Conservation (phyloP, 2,797 vertebrate species). For the Luscinia megarhynchos region DNA sequence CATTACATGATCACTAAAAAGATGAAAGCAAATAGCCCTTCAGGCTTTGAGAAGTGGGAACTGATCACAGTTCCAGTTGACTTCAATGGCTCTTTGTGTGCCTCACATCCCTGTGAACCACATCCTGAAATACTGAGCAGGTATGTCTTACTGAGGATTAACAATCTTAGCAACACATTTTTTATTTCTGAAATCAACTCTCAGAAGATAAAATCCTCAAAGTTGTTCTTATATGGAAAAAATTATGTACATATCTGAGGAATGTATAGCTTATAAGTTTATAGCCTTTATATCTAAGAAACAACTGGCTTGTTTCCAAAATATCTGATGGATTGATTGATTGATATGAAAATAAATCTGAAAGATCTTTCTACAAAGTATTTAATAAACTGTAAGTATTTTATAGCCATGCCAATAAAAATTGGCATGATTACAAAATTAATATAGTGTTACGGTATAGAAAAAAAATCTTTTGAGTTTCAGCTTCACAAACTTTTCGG, state of each 20-base stretch:
- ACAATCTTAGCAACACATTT: not conserved
- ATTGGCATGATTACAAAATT: not conserved
- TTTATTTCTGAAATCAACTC: constrained; percentile 13
- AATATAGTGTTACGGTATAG: not conserved
- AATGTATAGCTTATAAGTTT: not conserved
- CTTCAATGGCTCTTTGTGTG: constrained; percentile 24
- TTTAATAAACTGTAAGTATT: not conserved
- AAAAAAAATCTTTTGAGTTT: not conserved
- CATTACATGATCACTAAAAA: constrained; percentile 4
- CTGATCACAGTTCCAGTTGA: constrained; percentile 7
- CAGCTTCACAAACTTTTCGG: not conserved
- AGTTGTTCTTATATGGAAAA: not conserved
- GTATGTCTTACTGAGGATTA: not conserved
- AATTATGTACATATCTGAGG: not conserved
- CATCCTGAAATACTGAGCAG: not conserved
- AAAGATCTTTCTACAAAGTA: not conserved
- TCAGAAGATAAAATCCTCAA: not conserved
- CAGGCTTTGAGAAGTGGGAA: constrained; percentile 4
- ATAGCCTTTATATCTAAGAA: not conserved
- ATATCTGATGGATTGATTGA: not conserved
- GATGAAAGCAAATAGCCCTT: constrained; percentile 41
- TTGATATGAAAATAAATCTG: constrained; percentile 4
- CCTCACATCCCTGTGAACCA: not conserved
- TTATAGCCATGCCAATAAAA: not conserved
- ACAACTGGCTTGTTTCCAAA: not conserved